Evolutionary conservation across 2,113 vertebrate species (phyloP).

Genomic region (Sphyrna mokarran): DNA sequence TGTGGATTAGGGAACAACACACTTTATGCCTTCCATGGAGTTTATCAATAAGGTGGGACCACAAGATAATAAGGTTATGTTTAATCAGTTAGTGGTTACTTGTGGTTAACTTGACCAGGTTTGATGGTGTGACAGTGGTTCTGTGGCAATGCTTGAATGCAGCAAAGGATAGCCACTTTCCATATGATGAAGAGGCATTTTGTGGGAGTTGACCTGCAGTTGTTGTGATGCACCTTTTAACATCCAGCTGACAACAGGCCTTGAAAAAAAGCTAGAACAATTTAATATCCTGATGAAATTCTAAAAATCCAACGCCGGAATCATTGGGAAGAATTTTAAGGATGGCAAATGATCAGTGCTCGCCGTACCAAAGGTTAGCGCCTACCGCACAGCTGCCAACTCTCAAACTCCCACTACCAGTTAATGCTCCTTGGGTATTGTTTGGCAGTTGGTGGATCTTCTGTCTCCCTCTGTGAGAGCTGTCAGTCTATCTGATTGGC

Average conservation of each 20-base stretch:
- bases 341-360: no score
- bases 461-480: no score
- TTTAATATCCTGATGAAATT: neutral
- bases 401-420: no score
- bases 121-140: neutral
- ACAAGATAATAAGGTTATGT: neutral
- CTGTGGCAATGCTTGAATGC: neutral
- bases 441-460: no score
- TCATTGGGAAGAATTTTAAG: neutral
- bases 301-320: neutral
- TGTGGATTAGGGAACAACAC: neutral
- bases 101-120: neutral
- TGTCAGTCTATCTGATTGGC: no score
- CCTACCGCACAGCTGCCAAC: no score
- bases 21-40: neutral
- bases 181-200: neutral
- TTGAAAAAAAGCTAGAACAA: neutral
- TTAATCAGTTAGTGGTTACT: neutral
- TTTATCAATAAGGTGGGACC: neutral
- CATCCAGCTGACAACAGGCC: neutral
- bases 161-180: neutral
- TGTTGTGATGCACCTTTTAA: neutral
- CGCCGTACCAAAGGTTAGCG: no score
- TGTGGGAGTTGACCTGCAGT: neutral
- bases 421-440: no score